Conservation (phyloP, 2,113 vertebrate species). For the Numida meleagris region DNA sequence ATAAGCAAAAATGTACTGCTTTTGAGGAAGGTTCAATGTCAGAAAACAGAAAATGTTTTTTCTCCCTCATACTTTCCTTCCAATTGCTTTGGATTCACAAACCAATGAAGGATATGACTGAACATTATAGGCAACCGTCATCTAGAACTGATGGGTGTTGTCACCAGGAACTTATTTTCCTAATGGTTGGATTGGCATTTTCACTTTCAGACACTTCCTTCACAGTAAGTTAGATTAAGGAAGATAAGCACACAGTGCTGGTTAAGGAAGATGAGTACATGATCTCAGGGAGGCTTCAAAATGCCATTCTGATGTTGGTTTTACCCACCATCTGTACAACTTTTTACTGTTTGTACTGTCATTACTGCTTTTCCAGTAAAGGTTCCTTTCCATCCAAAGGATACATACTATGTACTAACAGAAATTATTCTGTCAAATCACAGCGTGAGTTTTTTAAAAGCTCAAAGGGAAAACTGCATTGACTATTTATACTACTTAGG, state of each 20-base stretch:
- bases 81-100: constrained; percentile 16
- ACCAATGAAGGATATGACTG: not conserved
- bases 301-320: not conserved
- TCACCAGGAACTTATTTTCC: not conserved
- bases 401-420: not conserved
- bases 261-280: not conserved
- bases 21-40: not conserved
- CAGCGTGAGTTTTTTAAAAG: not conserved
- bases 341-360: not conserved
- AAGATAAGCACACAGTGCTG: not conserved
- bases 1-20: not conserved
- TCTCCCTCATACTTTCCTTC: constrained; percentile 1
- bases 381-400: not conserved
- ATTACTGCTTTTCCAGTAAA: not conserved
- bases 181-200: not conserved
- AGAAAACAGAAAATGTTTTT: not conserved
- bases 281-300: not conserved
- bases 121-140: constrained; percentile 8
- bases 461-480: not conserved
- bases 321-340: not conserved
- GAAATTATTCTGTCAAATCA: not conserved
- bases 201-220: not conserved
- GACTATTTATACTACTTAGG: not conserved
- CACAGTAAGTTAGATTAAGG: not conserved
- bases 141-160: not conserved